phyloP scores from a whole-genome alignment of 2,888 invertebrate species.

The Drymonia ruficornis region DNA sequence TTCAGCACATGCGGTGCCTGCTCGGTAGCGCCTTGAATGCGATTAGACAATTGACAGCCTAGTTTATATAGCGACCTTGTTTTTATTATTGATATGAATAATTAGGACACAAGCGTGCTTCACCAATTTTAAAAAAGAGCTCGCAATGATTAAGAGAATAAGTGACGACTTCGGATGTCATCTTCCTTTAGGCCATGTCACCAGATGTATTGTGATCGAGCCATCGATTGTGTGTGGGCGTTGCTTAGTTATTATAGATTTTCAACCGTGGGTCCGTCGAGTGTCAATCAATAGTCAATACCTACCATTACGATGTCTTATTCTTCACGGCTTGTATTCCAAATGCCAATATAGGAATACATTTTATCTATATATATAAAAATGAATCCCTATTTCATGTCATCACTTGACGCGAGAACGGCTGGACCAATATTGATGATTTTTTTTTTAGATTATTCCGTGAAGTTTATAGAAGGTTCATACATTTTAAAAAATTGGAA shows the following conservation, averaged over 20 bases:
- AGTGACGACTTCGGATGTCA: no score
- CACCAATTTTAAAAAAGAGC: no score
- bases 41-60: not conserved
- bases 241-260: not conserved
- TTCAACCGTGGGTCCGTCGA: not conserved
- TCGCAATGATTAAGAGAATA: not conserved
- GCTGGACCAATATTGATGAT: no score
- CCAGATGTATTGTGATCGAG: not conserved
- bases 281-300: not conserved
- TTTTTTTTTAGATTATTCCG: no score
- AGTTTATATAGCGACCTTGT: not conserved
- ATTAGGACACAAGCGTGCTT: no score
- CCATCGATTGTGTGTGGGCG: not conserved
- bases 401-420: no score
- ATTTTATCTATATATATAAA: no score
- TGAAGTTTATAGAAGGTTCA: no score
- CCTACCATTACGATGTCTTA: not conserved
- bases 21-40: not conserved
- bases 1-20: slow-evolving; percentile 1
- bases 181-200: not conserved
- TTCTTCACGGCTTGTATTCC: not conserved
- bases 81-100: not conserved
- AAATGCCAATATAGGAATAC: not conserved
- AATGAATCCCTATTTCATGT: no score
- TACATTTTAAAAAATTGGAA: no score